Conservation (phyloP, 2,888 invertebrate species). For the Nemapogon koenigi region DNA sequence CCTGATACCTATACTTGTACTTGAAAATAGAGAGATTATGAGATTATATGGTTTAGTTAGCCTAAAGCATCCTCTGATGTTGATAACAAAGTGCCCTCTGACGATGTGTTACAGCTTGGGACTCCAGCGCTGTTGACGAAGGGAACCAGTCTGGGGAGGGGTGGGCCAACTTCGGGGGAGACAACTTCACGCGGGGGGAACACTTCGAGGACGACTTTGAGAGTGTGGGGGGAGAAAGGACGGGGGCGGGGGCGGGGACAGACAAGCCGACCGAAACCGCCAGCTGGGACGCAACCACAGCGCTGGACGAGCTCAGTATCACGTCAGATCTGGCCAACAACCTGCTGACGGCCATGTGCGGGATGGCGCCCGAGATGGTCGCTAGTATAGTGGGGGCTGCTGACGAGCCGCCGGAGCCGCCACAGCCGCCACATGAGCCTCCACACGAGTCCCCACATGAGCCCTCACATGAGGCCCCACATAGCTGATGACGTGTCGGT, state of each 20-base stretch:
- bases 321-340: constrained; percentile 32
- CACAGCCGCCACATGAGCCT: neutral
- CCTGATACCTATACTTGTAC: too few relatives aligned
- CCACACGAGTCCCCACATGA: too few relatives aligned
- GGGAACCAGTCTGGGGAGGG: constrained; percentile 23
- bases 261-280: neutral
- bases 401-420: constrained; percentile 9
- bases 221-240: neutral
- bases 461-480: too few relatives aligned
- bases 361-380: constrained; percentile 32
- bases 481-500: too few relatives aligned
- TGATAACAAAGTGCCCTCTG: too few relatives aligned
- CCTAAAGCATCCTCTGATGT: too few relatives aligned
- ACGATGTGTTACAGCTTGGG: constrained; percentile 28
- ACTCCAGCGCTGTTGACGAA: constrained; percentile 16
- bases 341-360: constrained; percentile 43
- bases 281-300: neutral
- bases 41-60: too few relatives aligned
- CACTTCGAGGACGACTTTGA: constrained; percentile 10
- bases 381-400: constrained; percentile 28
- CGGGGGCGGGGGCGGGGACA: neutral
- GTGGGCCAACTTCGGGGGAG: constrained; percentile 39
- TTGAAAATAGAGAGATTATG: too few relatives aligned
- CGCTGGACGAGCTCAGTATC: constrained; percentile 18
- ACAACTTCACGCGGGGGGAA: constrained; percentile 14